Evolutionary conservation across 2,888 invertebrate species (phyloP).

Genomic region (Amaurobius ferox): DNA sequence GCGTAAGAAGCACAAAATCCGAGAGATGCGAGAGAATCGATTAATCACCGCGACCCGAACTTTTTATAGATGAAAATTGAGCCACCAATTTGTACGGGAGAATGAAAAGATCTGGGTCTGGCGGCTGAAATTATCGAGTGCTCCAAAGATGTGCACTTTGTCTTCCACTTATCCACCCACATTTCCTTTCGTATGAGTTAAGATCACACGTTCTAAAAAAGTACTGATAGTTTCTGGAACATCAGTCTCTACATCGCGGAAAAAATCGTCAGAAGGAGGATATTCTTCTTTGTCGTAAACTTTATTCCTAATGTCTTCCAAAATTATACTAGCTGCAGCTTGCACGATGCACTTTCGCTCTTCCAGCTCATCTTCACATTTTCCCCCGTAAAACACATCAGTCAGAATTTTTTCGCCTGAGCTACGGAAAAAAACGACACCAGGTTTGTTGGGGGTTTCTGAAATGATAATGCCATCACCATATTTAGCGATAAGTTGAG

Average conservation of each 20-base stretch:
- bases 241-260: not conserved
- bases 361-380: not conserved
- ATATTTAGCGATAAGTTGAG: constrained; percentile 3
- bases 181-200: constrained; percentile 4
- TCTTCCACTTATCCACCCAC: constrained; percentile 5
- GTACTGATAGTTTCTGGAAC: not conserved
- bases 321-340: constrained; percentile 1
- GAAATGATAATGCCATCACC: constrained; percentile 13
- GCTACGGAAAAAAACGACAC: not conserved
- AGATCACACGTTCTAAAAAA: constrained; percentile 6
- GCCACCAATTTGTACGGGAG: not conserved
- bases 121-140: not conserved
- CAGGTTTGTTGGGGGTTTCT: not conserved
- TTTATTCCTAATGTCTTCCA: constrained; percentile 6
- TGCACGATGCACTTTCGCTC: not conserved
- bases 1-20: not conserved
- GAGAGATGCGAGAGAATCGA: constrained; percentile 1
- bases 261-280: constrained; percentile 7
- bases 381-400: not conserved
- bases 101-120: not conserved
- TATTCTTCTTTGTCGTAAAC: not conserved
- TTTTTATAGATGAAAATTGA: constrained; percentile 3
- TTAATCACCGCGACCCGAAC: not conserved
- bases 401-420: not conserved
- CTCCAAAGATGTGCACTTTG: not conserved